These are phyloP conservation scores for Phyllotis vaccarum DNA, from an alignment of 2,797 vertebrate genomes.

Conservation along the genomic window DNA sequence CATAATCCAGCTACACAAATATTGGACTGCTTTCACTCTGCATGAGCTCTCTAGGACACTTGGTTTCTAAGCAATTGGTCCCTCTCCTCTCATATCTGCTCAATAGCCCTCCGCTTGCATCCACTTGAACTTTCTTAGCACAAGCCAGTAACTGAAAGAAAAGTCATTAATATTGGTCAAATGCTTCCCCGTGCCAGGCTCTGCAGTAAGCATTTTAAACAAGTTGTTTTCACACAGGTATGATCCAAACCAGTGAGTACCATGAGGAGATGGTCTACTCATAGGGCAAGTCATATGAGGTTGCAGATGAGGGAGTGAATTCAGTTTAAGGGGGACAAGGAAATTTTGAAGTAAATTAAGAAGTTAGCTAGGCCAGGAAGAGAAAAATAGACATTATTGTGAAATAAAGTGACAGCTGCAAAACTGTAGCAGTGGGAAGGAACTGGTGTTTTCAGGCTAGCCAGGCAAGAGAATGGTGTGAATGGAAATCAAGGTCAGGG, in stretches of 20 bases:
- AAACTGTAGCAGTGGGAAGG: neutral
- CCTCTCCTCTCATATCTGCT: conserved; percentile 50
- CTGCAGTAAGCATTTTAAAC: conserved; percentile 26
- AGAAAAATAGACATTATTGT: neutral
- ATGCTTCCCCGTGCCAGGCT: neutral
- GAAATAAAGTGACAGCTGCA: neutral
- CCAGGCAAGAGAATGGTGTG: neutral
- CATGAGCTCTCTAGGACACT: conserved; percentile 18
- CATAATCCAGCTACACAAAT: conserved; percentile 50
- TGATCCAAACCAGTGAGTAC: neutral
- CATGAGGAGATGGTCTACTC: conserved; percentile 9
- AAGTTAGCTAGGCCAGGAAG: neutral
- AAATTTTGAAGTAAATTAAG: conserved; percentile 25
- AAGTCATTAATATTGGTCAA: conserved; percentile 46
- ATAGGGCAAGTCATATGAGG: neutral
- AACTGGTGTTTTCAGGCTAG: neutral
- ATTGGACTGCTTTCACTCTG: neutral
- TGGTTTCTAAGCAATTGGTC: conserved; percentile 18
- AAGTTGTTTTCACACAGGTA: conserved; percentile 18
- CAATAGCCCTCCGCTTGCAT: conserved; percentile 36
- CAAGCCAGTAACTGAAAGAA: conserved; percentile 46
- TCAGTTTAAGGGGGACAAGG: neutral
- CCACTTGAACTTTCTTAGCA: conserved; percentile 59
- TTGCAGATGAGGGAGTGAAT: neutral
- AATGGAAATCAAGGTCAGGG: neutral